Percentiles rank a stretch among this genome's conserved stretches.
Conservation (phyloP, 2,888 invertebrate genomes). For the Lepidochrysops patricia region DNA sequence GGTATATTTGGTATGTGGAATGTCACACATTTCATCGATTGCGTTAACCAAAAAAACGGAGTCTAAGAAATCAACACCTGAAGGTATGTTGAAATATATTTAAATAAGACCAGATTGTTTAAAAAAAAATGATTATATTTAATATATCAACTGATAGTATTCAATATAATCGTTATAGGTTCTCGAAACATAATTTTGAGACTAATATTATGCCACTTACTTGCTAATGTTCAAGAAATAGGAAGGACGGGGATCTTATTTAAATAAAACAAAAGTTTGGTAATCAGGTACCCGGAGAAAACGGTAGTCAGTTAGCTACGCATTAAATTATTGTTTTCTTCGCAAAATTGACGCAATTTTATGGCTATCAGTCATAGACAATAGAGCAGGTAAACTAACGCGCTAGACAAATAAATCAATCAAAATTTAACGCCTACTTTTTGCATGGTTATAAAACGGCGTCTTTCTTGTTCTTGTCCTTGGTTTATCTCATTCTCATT, state of each 20-base stretch:
- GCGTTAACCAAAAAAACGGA: not conserved
- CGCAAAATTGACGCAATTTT: not conserved
- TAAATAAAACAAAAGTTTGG: not conserved
- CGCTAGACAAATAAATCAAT: slow-evolving; percentile 11
- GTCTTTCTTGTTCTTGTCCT: not conserved
- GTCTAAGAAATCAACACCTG: not conserved
- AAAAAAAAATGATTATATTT: no score
- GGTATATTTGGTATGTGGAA: slow-evolving; percentile 1
- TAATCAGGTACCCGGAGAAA: not conserved
- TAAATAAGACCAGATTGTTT: no score
- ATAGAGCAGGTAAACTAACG: not conserved
- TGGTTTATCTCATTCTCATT: slow-evolving; percentile 18
- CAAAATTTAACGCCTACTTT: slow-evolving; percentile 9
- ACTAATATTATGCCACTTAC: no score
- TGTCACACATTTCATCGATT: not conserved
- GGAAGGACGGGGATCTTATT: no score
- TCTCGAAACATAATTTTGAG: no score
- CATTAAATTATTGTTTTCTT: not conserved
- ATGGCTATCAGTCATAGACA: not conserved
- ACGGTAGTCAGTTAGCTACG: not conserved
- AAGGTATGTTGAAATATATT: not conserved
- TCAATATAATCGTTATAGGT: no score
- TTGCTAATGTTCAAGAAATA: no score
- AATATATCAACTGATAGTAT: no score
- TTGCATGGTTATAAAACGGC: slow-evolving; percentile 10